Base-by-base conservation (phyloP, 2,113 vertebrate genomes). In the Gila orcuttii region DNA sequence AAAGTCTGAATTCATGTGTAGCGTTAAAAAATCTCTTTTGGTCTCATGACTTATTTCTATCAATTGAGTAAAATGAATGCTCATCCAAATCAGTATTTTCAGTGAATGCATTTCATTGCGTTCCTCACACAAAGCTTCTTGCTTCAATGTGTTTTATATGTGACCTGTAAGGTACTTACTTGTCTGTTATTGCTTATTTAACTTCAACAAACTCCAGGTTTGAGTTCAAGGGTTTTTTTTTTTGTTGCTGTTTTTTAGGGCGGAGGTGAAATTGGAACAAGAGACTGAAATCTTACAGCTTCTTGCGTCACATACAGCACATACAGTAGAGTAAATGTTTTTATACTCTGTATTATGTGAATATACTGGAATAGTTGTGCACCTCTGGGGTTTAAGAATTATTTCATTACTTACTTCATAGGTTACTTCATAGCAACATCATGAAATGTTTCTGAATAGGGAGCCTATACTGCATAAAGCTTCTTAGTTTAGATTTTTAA, bases 151-250 rank as follows among this genome's bases (percentile, higher is more conserved):
- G 12, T 13, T 25, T 1, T 19, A 21, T 68, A n/a, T 42, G 36
- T 42, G 39, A 2, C 7, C 7, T 42, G 39, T 42, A 42, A 42
- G 39, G 39, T 42, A n/a, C n/a, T n/a, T n/a, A 39, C 62, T 17
- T 31, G 25, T 64, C 12, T 66, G 25, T 15, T 4, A 25, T 11
- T 62, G 10, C 4, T 64, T 64, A 7, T 66, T 66, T 17, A 8
- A 19, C 15, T 19, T 19, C 17, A 13, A 19, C 33, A 33, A 68
- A 68, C 15, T 68, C 59, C 9, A 69, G 28, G 42, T 42, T 42
- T 31, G 6, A 1, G 25, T 31, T 12, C 0, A 64, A 0, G 5
- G 5, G 1, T 0, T 2, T 17, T 52, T 15, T 15, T 4, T 4
- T 4, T 15, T 50, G 0, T 50, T 50, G 0, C 8, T 42, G 1